phyloP scores from a whole-genome alignment of 92 coral and sea anemone species.

The Bergia puertoricense region DNA sequence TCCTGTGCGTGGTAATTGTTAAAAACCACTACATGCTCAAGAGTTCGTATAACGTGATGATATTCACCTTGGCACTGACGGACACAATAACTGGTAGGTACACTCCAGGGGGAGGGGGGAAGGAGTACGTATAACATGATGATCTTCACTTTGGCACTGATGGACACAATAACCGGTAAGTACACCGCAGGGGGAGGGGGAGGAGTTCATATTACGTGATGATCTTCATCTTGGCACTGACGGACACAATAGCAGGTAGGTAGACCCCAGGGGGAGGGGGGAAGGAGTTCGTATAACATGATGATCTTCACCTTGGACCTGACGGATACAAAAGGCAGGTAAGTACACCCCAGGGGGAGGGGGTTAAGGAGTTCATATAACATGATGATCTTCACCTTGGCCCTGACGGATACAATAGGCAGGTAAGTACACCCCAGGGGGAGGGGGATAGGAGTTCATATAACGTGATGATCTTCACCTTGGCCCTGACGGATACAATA shows the following conservation, averaged over 20 bases:
- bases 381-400: no score
- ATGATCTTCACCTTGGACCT: no score
- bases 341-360: no score
- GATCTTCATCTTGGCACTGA: conserved; percentile 8
- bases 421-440: no score
- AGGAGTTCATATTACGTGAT: conserved; percentile 19
- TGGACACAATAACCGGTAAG: no score
- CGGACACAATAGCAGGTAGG: conserved; percentile 22
- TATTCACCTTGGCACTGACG: background rate
- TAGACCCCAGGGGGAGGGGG: background rate
- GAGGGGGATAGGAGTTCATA: background rate
- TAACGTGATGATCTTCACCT: conserved; percentile 10
- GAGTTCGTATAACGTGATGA: background rate
- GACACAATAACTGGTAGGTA: conserved; percentile 4
- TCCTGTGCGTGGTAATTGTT: background rate
- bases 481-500: conserved; percentile 14
- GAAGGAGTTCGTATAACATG: background rate
- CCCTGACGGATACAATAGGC: no score
- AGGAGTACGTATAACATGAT: no score
- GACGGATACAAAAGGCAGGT: no score
- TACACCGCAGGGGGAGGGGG: no score
- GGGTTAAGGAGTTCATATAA: no score
- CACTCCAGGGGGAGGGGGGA: background rate
- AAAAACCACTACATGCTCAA: conserved; percentile 23
- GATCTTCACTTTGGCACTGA: no score